Conservation (phyloP, 2,797 vertebrate genomes). For the Acipenser oxyrinchus region DNA sequence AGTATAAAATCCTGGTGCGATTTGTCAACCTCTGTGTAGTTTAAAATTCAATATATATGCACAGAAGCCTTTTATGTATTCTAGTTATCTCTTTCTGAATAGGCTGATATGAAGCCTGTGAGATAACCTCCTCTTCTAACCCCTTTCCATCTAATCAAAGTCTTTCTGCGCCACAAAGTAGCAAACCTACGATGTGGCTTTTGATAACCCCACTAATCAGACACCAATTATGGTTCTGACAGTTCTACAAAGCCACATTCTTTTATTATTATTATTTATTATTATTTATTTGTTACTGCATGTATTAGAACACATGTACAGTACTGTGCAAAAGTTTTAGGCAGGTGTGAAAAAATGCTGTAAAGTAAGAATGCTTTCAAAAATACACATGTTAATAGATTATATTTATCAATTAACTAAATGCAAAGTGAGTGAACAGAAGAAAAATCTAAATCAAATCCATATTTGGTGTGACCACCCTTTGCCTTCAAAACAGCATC, state of each 20-base stretch:
- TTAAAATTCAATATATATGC: conserved; percentile 7
- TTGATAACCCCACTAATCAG: conserved; percentile 59
- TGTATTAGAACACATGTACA: no score
- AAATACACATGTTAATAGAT: no score
- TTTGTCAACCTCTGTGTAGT: conserved; percentile 1
- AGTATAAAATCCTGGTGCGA: background rate
- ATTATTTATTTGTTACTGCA: no score
- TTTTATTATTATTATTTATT: no score
- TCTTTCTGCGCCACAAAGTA: conserved; percentile 41
- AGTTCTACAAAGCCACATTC: conserved; percentile 55
- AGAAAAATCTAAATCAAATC: no score
- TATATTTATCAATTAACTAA: no score
- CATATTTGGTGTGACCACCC: no score
- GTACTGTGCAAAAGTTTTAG: no score
- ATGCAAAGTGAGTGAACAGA: no score
- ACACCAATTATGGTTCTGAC: conserved; percentile 65
- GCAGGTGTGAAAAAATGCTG: no score
- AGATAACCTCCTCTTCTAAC: conserved; percentile 52
- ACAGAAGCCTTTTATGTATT: conserved; percentile 23
- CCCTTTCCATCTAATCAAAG: conserved; percentile 58
- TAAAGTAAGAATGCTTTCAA: no score
- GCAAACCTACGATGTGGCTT: conserved; percentile 50
- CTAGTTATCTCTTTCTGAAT: conserved; percentile 46
- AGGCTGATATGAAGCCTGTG: conserved; percentile 39
- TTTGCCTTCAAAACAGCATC: no score